A percentile compares a stretch with the other conserved stretches of the same genome.
phyloP scores from a whole-genome alignment of 2,888 invertebrate species.

The Callinectes sapidus region DNA sequence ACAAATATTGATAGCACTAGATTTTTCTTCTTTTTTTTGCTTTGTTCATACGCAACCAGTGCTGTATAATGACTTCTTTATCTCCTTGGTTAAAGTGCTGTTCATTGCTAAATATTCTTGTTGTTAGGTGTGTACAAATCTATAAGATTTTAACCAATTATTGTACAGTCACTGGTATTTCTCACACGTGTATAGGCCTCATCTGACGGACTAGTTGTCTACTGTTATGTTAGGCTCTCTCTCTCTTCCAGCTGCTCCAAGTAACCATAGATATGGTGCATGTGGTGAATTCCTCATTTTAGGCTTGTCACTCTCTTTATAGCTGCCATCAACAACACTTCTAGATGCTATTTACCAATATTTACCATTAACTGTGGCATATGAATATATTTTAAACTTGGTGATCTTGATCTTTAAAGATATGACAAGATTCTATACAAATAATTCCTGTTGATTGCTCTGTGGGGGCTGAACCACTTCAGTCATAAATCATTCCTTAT shows the following conservation, averaged over 20 bases:
- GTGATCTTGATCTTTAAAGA: too few relatives aligned
- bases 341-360: neutral
- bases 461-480: too few relatives aligned
- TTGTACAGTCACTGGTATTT: slow-evolving; percentile 6
- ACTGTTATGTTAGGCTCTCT: neutral
- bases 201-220: neutral
- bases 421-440: too few relatives aligned
- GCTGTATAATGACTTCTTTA: neutral
- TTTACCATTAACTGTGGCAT: neutral
- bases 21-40: neutral
- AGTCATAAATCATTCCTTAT: too few relatives aligned
- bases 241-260: neutral
- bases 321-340: neutral
- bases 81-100: neutral
- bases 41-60: neutral
- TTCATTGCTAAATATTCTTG: neutral
- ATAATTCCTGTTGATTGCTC: too few relatives aligned
- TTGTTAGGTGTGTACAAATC: slow-evolving; percentile 33
- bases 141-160: neutral
- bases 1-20: neutral
- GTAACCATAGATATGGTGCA: neutral
- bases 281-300: neutral
- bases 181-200: neutral
- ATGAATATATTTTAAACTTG: neutral
- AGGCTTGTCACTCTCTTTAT: neutral